These are phyloP conservation scores for Harpegnathos saltator DNA, from an alignment of 1,140 invertebrate genomes.

Conservation along the genomic window DNA sequence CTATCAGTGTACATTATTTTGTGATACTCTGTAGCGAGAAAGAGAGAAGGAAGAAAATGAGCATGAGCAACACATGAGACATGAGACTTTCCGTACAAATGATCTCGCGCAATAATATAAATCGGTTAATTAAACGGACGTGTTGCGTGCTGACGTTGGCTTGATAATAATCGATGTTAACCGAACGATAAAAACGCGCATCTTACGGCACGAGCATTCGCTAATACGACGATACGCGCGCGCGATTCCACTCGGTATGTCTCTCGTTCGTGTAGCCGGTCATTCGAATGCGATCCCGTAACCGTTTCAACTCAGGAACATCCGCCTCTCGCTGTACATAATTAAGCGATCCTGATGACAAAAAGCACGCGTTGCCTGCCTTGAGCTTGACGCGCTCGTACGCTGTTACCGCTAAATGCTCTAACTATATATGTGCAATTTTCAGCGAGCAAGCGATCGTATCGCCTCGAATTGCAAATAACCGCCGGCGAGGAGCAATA, in stretches of 20 bases:
- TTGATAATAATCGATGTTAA: slow-evolving; percentile 55
- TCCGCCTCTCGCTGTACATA: not conserved
- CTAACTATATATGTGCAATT: slow-evolving; percentile 1
- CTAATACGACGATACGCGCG: not conserved
- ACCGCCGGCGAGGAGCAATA: too few relatives aligned
- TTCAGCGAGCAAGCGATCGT: slow-evolving; percentile 1
- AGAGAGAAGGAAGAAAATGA: too few relatives aligned
- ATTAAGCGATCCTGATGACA: slow-evolving; percentile 1
- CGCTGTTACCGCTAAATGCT: not conserved
- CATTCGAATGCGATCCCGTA: not conserved
- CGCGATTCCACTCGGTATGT: not conserved
- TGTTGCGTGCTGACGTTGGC: not conserved
- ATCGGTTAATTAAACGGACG: slow-evolving; percentile 51
- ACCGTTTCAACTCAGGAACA: not conserved
- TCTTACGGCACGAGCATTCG: slow-evolving; percentile 9
- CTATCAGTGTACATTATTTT: too few relatives aligned
- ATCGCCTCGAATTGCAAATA: not conserved
- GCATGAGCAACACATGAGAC: too few relatives aligned
- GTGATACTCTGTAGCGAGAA: not conserved
- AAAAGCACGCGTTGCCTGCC: slow-evolving; percentile 4
- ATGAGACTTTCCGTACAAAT: not conserved
- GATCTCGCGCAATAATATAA: slow-evolving; percentile 43
- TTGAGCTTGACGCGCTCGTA: not conserved
- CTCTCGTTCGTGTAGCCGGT: not conserved
- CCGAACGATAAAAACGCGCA: slow-evolving; percentile 46